A percentile compares a stretch with the other conserved stretches of the same genome.
Conservation (phyloP, 2,888 invertebrate genomes). For the Dinocampus coccinellae region DNA sequence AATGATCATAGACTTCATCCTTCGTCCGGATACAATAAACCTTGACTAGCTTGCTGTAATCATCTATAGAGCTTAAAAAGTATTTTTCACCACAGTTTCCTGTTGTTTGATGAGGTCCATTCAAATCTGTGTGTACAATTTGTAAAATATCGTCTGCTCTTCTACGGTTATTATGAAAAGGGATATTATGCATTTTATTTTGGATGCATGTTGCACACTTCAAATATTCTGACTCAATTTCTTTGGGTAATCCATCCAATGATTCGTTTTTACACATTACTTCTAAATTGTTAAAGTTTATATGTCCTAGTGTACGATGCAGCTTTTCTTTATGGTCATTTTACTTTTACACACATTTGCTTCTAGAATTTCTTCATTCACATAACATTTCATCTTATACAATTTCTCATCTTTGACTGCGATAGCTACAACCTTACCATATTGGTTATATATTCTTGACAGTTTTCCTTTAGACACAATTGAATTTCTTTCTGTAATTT, state of each 20-base stretch:
- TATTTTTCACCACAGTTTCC: conserved; percentile 40
- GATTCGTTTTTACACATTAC: conserved; percentile 31
- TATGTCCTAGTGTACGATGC: conserved; percentile 42
- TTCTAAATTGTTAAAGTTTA: conserved; percentile 41
- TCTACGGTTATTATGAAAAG: conserved; percentile 30
- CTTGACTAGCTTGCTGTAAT: conserved; percentile 3
- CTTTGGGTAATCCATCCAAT: conserved; percentile 27
- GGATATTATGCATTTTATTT: conserved; percentile 35
- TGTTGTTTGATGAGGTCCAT: conserved; percentile 18
- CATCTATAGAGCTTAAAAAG: conserved; percentile 27
- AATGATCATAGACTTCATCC: neutral
- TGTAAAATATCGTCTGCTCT: conserved; percentile 32
- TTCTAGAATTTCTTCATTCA: neutral
- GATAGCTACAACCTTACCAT: conserved; percentile 25
- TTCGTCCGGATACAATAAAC: neutral
- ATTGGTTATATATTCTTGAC: conserved; percentile 39
- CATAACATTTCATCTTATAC: conserved; percentile 23
- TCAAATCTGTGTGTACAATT: conserved; percentile 25
- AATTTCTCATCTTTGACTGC: conserved; percentile 22
- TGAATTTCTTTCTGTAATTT: conserved; percentile 36
- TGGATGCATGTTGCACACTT: conserved; percentile 29
- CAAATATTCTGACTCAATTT: conserved; percentile 29
- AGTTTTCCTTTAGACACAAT: conserved; percentile 31
- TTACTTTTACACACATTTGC: neutral
- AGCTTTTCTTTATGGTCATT: conserved; percentile 40